phyloP scores from a whole-genome alignment of 2,888 invertebrate species.

The Lepidochrysops patricia region DNA sequence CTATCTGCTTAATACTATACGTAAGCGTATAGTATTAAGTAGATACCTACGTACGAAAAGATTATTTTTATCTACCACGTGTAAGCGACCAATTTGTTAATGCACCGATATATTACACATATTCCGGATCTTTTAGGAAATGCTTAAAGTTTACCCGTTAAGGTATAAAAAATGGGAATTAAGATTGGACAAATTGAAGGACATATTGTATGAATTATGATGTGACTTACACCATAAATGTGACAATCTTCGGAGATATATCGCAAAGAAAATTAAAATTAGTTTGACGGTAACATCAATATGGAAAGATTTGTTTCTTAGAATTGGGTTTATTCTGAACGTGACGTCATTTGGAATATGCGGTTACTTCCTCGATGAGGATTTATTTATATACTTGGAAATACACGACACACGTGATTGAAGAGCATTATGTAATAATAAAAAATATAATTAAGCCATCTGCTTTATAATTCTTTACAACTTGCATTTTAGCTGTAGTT shows the following conservation, averaged over 20 bases:
- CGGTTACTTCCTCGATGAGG: conserved; percentile 4
- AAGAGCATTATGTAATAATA: too few species aligned
- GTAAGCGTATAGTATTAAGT: neutral
- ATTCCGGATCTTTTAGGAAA: neutral
- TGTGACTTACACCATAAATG: too few species aligned
- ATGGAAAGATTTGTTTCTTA: conserved; percentile 53
- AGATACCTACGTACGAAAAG: neutral
- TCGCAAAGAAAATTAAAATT: neutral
- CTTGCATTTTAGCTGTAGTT: too few species aligned
- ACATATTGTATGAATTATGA: too few species aligned
- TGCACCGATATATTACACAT: neutral
- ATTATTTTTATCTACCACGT: neutral
- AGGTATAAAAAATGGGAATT: too few species aligned
- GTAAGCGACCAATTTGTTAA: neutral
- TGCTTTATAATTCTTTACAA: too few species aligned
- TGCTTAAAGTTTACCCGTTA: neutral
- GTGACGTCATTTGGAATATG: conserved; percentile 48
- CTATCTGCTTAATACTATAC: too few species aligned
- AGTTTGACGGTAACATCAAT: neutral
- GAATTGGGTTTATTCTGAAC: conserved; percentile 64
- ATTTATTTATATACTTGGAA: neutral
- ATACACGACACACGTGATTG: neutral
- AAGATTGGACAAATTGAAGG: too few species aligned
- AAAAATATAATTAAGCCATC: too few species aligned
- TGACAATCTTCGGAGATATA: too few species aligned